Conservation (phyloP, 2,888 invertebrate species). For the Nipponacmea schrenckii region DNA sequence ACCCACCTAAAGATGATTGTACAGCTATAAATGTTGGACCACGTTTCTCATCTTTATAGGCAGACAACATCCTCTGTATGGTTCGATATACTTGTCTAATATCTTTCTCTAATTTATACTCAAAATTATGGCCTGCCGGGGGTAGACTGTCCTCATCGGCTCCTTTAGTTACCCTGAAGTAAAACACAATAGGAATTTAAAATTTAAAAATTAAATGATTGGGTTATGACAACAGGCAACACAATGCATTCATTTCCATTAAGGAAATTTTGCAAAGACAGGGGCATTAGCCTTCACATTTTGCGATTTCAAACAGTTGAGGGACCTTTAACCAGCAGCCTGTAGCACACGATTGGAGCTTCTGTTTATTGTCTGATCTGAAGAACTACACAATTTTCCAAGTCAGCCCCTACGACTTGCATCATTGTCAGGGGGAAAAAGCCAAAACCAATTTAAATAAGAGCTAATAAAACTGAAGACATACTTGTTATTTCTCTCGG, state of each 20-base stretch:
- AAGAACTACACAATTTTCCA: too few species aligned
- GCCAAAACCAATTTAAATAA: too few species aligned
- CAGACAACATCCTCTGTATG: conserved; percentile 81
- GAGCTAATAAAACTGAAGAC: conserved; percentile 43
- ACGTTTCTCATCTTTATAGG: conserved; percentile 85
- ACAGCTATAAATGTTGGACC: conserved; percentile 87
- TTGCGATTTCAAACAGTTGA: too few species aligned
- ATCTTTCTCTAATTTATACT: conserved; percentile 84
- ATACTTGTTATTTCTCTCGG: conserved; percentile 82
- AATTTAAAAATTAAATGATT: background rate
- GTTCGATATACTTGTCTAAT: conserved; percentile 76
- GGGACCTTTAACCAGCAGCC: too few species aligned
- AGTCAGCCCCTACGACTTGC: too few species aligned
- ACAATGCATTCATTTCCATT: too few species aligned
- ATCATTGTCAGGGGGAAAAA: too few species aligned
- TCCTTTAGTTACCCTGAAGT: conserved; percentile 71
- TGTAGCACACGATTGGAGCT: too few species aligned
- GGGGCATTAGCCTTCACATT: too few species aligned
- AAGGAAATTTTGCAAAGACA: too few species aligned
- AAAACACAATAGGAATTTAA: background rate
- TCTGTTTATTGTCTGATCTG: too few species aligned
- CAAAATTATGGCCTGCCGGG: conserved; percentile 81
- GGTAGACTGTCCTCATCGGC: conserved; percentile 76
- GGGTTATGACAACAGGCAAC: too few species aligned
- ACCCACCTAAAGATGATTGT: conserved; percentile 78